phyloP scores from a whole-genome alignment of 2,797 vertebrate species.

The Pipistrellus nathusii region DNA sequence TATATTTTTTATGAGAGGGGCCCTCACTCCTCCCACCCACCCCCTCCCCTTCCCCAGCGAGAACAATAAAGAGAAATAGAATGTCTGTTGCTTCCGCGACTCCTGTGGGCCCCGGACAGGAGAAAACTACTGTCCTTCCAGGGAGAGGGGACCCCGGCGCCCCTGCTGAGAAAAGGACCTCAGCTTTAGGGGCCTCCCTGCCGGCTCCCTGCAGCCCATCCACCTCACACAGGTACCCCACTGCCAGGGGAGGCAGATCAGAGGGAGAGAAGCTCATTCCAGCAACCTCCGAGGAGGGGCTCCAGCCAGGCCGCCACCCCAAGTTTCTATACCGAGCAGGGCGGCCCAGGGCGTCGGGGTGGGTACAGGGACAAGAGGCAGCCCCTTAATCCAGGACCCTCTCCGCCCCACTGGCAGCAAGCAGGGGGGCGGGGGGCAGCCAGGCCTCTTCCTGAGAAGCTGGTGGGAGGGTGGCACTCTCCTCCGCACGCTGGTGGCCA shows the following conservation, averaged over 20 bases:
- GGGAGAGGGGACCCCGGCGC: not conserved
- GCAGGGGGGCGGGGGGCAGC: too few relatives aligned
- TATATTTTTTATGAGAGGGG: not conserved
- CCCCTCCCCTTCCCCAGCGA: too few relatives aligned
- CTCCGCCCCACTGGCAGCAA: not conserved
- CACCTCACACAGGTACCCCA: not conserved
- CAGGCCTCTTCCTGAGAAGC: not conserved
- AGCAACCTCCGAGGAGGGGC: not conserved
- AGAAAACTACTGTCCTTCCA: not conserved
- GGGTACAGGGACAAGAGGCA: not conserved
- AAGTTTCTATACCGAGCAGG: not conserved
- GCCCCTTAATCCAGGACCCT: too few relatives aligned
- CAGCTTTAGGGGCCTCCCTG: not conserved
- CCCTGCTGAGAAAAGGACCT: not conserved
- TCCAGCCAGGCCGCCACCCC: not conserved
- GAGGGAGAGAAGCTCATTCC: not conserved
- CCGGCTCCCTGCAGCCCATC: not conserved
- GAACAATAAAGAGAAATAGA: constrained; percentile 57
- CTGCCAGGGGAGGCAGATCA: not conserved
- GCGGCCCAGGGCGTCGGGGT: too few relatives aligned
- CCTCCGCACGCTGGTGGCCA: not conserved
- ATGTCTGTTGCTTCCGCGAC: not conserved
- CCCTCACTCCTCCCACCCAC: not conserved
- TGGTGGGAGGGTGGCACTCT: not conserved
- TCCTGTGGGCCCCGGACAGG: too few relatives aligned